Base-by-base conservation (phyloP, 1,140 invertebrate genomes). In the Pararge aegeria region DNA sequence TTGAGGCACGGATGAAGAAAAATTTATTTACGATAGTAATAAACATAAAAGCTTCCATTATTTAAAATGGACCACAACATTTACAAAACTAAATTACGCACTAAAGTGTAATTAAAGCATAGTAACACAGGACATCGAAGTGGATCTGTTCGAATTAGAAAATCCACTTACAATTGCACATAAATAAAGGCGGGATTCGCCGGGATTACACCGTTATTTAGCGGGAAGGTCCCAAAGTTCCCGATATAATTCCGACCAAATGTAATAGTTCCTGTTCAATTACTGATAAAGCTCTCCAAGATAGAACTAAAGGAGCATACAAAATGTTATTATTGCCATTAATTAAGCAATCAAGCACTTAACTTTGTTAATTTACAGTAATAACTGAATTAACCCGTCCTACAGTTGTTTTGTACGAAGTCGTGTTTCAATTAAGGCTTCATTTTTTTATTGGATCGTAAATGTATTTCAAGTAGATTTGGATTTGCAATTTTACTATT, bases 241-340 rank as follows among this genome's bases (percentile, higher is more conserved):
- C 60, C 66, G 67, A 64, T 73, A 80, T 78, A 80, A 84, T 77
- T 71, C 77, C 64, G 12, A 67, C 61, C 59, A 62, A 68, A 73
- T 65, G 72, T 79, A 76, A 84, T 80, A 76, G 69, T 62, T 72
- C 68, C 63, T 73, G 72, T 79, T 80, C 71, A 80, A 79, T 79
- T 78, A 80, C 71, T 76, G 73, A 79, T 84, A 82, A 80, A 80
- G 64, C 73, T 75, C 69, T 73, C 64, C 40, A 46, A 65, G 69
- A 78, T 78, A 77, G 65, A 70, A 74, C 54, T 66, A 68, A 68
- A 70, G 66, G 70, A 70, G 61, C 63, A 64, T 71, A 71, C 59
- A 61, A 70, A 78, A 74, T 75, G 70, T 73, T 70, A 75, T 70
- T 76, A 80, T 74, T 72, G 50, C 61, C 30, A 55, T 69, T 64